Base-by-base conservation (phyloP, 2,113 vertebrate species). In the Poecile atricapillus region DNA sequence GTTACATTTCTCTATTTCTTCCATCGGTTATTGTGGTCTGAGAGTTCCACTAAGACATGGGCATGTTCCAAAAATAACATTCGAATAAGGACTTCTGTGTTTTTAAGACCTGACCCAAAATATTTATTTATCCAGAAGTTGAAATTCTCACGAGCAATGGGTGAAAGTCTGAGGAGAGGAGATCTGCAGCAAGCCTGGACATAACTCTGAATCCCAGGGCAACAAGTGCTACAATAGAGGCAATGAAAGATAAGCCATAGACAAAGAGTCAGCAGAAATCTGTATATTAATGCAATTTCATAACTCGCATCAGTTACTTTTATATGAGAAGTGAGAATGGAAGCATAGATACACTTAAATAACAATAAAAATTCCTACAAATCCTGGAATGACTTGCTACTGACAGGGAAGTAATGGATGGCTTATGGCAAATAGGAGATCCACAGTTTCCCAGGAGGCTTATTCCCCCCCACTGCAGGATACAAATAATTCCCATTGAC, bases 61-160 rank as follows among this genome's bases (percentile, higher is more conserved):
- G 84, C 30, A 41, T 1, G 13, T 88, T 97, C 98, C 98, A 98
- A 97, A 94, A 96, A 95, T 65, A 98, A 97, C 97, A 98, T 63
- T 74, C 5, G 3, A 97, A 96, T 97, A 97, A 74, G 91, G 95
- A 97, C 95, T 97, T 97, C 96, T 97, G 96, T 97, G 96, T 96
- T 98, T 98, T 97, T 94, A 95, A 98, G 96, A 96, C 90, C 96
- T 98, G 97, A 98, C 97, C 98, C 93, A 95, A 97, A 98, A 97
- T 96, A 98, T 97, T 97, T 97, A 96, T 97, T 98, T 98, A 97
- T 95, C 76, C 94, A 98, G 94, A 98, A 98, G 83, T 75, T 96
- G 96, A 98, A 98, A 98, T 98, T 98, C 98, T 98, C 98, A 98
- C 93, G 96, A 98, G 97, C 95, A 97, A 97, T 90, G 95, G 95